Evolutionary conservation across 2,797 vertebrate genomes (phyloP).

Genomic region (Lacerta bilineata): DNA sequence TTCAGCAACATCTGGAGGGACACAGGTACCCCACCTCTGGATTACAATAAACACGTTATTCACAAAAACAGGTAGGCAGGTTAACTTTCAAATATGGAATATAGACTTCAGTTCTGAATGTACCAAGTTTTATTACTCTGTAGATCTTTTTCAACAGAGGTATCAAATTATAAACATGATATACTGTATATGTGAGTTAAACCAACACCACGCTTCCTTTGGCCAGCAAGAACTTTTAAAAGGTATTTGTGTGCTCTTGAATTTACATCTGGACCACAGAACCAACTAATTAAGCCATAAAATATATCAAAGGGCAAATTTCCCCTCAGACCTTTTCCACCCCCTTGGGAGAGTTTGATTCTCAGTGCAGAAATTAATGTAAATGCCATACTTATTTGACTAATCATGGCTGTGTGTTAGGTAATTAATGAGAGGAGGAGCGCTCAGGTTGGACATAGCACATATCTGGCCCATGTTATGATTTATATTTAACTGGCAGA

Average conservation of each 20-base stretch:
- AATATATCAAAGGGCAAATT: constrained; percentile 42
- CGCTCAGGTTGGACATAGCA: neutral
- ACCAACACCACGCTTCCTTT: neutral
- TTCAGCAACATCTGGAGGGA: no score
- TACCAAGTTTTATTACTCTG: neutral
- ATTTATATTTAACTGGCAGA: constrained; percentile 35
- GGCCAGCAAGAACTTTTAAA: neutral
- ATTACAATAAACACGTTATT: neutral
- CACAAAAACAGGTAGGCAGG: neutral
- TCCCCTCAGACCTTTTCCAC: constrained; percentile 32
- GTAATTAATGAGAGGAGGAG: constrained; percentile 37
- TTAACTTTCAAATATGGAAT: neutral
- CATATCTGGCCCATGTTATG: neutral
- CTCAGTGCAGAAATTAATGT: constrained; percentile 28
- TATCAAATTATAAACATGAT: neutral
- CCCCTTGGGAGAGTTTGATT: constrained; percentile 21
- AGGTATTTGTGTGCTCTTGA: neutral
- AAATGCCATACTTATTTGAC: constrained; percentile 38
- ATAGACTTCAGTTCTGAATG: neutral
- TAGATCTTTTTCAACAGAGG: neutral
- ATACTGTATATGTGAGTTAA: neutral
- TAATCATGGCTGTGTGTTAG: constrained; percentile 24
- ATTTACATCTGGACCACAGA: constrained; percentile 6
- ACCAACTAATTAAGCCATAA: constrained; percentile 31
- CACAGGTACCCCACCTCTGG: no score